These are phyloP conservation scores for Gymnopithys bicolor DNA, from an alignment of 2,797 vertebrate species.

Conservation along the genomic window DNA sequence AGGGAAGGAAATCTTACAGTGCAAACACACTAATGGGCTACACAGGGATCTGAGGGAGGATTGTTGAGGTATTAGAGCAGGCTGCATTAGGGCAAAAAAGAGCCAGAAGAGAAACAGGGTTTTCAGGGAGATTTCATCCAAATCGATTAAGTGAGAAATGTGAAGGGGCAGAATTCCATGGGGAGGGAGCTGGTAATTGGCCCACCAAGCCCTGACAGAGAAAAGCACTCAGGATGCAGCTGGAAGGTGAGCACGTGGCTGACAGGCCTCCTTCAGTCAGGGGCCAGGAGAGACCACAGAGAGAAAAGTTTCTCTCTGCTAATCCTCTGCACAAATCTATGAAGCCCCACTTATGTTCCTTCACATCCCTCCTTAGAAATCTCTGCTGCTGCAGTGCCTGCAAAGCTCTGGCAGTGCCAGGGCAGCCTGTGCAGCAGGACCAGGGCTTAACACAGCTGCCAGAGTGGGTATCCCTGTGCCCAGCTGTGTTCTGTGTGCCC, in stretches of 20 bases:
- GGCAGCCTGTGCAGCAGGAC: neutral
- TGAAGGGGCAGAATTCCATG: conserved; percentile 26
- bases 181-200: neutral
- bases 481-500: neutral
- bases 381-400: neutral
- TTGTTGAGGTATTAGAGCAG: conserved; percentile 35
- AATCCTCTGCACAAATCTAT: neutral
- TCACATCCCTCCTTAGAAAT: neutral
- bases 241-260: neutral
- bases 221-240: conserved; percentile 41
- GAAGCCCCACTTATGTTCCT: neutral
- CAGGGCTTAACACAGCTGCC: neutral
- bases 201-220: neutral
- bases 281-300: neutral
- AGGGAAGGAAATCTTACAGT: neutral
- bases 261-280: neutral
- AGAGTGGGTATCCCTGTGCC: neutral
- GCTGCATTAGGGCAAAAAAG: neutral
- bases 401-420: neutral
- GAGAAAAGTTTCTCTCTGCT: neutral
- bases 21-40: conserved; percentile 59
- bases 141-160: conserved; percentile 54
- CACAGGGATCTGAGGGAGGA: conserved; percentile 22
- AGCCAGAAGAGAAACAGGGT: conserved; percentile 22
- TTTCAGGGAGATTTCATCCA: conserved; percentile 55